Evolutionary conservation across 2,113 vertebrate genomes (phyloP), one percentile per base, ranked within the genome.

Genomic region (Brachyhypopomus gauderio): DNA sequence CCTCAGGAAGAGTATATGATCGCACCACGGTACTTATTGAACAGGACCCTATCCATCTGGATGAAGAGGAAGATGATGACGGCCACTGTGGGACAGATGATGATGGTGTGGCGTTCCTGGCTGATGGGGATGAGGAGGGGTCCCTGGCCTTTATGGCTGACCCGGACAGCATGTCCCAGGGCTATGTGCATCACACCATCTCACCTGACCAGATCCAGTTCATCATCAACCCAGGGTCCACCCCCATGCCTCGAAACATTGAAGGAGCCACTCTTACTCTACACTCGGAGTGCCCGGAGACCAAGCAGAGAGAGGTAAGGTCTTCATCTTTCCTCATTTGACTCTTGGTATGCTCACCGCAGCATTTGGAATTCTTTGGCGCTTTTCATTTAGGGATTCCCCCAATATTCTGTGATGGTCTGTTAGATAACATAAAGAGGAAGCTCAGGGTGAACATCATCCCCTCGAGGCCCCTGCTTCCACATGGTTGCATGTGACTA

Each of bases 171-270:
- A 98, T 99, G 95, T 96, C 96, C 30, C 98, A 98, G 92, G 98
- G 98, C 89, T 99, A 99, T 0, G 96, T 99, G 80, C 98, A 99
- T 86, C 98, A 99, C 60, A 99, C 98, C 86, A 99, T 99, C 91
- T 99, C 98, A 63, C 94, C 96, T 0, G 96, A 99, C 92, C 98
- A 99, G 92, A 99, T 99, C 75, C 97, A 98, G 79, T 93, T 99
- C 80, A 99, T 96, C 1, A 99, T 99, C 88, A 98, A 99, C 92
- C 98, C 98, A 63, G 98, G 98, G 16, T 98, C 97, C 14, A 98
- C 97, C 0, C 97, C 96, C 14, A 99, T 99, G 98, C 98, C 98
- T 1, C 95, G 97, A 64, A 99, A 99, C 88, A 99, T 99, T 0
- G 98, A 99, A 88, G 98, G 98, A 74, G 98, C 98, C 20, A 99